Evolutionary conservation across 2,113 vertebrate genomes (phyloP).

Genomic region (Geothlypis trichas): DNA sequence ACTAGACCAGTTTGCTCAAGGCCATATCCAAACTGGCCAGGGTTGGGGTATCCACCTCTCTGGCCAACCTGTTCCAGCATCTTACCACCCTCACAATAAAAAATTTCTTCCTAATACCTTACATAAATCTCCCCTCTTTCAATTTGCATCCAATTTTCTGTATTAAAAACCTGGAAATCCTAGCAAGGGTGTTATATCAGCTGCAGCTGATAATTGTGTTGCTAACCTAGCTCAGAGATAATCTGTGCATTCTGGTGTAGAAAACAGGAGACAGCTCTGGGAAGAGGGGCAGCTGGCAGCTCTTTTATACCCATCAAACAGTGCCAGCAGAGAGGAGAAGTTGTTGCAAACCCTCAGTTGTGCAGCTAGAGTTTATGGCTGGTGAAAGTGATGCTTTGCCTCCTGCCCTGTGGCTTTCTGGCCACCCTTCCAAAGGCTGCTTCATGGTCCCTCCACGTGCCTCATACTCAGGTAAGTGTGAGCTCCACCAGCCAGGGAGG

Average conservation of each 20-base stretch:
- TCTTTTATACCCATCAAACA: background rate
- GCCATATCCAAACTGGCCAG: background rate
- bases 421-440: background rate
- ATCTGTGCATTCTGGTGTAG: background rate
- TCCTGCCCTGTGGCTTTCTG: background rate
- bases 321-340: background rate
- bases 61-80: background rate
- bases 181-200: background rate
- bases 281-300: background rate
- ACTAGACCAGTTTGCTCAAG: background rate
- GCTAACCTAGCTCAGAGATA: background rate
- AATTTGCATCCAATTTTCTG: background rate
- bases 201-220: background rate
- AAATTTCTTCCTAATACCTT: background rate
- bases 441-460: rapidly evolving
- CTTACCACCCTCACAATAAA: background rate
- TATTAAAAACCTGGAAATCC: background rate
- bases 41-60: background rate
- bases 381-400: background rate
- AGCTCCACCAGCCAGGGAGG: background rate
- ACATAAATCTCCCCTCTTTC: background rate
- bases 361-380: background rate
- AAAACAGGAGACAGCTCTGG: background rate
- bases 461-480: background rate
- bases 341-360: background rate